A percentile compares a stretch with the other conserved stretches of the same genome.
Evolutionary conservation across 1,140 invertebrate species (phyloP).

Genomic region (Drosophila pruinosa): DNA sequence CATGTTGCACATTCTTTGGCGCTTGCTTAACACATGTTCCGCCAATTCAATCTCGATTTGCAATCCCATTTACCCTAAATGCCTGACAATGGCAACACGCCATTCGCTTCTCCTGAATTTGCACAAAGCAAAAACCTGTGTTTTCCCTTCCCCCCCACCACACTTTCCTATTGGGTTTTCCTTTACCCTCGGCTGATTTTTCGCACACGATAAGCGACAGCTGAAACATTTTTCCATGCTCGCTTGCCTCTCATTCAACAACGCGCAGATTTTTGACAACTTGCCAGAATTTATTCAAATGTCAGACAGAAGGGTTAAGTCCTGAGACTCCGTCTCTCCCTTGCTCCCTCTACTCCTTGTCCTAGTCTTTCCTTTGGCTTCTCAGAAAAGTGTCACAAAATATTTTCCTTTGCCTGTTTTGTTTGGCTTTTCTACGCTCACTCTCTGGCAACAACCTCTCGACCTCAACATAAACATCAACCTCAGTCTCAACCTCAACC

Average conservation of each 20-base stretch:
- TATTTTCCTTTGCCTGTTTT: conserved; percentile 45
- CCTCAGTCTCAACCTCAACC: not conserved
- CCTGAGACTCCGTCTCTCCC: not conserved
- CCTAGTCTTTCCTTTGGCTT: not conserved
- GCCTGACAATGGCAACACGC: conserved; percentile 46
- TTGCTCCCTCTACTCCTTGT: not conserved
- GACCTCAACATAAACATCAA: no score
- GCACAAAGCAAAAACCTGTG: no score
- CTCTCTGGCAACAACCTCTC: not conserved
- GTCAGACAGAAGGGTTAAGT: conserved; percentile 72
- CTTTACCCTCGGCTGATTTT: conserved; percentile 47
- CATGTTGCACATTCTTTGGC: conserved; percentile 44
- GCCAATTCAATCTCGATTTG: conserved; percentile 17
- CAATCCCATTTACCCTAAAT: conserved; percentile 63
- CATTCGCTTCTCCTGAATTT: no score
- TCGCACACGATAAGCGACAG: conserved; percentile 72
- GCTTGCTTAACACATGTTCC: conserved; percentile 62
- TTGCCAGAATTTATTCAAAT: conserved; percentile 77
- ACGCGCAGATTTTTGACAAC: conserved; percentile 66
- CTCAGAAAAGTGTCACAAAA: conserved; percentile 41
- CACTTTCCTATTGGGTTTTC: not conserved
- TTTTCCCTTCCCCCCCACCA: not conserved
- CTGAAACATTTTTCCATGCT: conserved; percentile 70
- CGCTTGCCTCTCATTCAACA: conserved; percentile 34
- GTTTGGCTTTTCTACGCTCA: conserved; percentile 14